Base-by-base conservation (phyloP, 2,888 invertebrate species). In the Trissolcus japonicus region DNA sequence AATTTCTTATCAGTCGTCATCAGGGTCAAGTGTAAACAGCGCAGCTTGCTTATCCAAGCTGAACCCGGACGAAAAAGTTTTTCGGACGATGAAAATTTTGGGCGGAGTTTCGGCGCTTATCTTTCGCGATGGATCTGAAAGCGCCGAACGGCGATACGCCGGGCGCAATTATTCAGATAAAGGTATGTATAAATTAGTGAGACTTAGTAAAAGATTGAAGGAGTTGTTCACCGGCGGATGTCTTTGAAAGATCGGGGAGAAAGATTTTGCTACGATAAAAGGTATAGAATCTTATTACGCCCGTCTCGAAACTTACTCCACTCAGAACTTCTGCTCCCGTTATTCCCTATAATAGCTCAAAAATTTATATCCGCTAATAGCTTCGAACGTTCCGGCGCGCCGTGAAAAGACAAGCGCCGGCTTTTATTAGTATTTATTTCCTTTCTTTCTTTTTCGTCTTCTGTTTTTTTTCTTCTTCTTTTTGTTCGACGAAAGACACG, bases 321-420 rank as follows among this genome's bases (percentile, higher is more conserved):
- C 83, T 83, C 79, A 80, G 83, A 84, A 83, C 83, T 85, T 83
- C 84, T 82, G 65, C 67, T 59, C 51, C 72, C 59, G 54, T 73
- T 73, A 74, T 74, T 67, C 53, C 57, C 67, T 68, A 67, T 73
- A 67, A 68, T 69, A 61, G 66, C 43, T 69, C 56, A 69, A 65
- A 76, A 76, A 69, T 76, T 65, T 69, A 76, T 76, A 69, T 65
- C 65, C 56, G 65, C 69, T 65, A 76, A 65, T 69, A 68, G 68
- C 69, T 55, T 11, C 61, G 25, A 4, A 56, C 60, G 69, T 63
- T 43, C 54, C 65, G 17, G 14, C 19, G 16, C 16, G 56, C 13
- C 13, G 25, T 13, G 25, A 29, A n/a, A 55, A 55, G 25, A 35
- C 25, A 55, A 55, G 25, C 35, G 7, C 16, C 46, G 16, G 6